Evolutionary conservation across 1,140 invertebrate species (phyloP), one percentile per base, ranked within the genome.

Genomic region (Achroia grisella): DNA sequence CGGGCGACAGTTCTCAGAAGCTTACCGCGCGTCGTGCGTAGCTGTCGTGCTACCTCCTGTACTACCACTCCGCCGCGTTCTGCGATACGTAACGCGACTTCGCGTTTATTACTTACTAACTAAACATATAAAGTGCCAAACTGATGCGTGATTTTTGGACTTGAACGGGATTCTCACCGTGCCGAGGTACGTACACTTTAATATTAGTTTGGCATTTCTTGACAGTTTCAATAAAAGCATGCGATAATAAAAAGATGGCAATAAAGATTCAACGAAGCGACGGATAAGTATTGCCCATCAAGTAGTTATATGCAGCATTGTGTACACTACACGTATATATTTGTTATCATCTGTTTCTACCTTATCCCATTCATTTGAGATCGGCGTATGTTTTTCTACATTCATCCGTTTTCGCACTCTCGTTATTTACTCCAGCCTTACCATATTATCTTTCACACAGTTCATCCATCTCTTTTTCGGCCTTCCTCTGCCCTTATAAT

Each of bases 211-310:
- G 37, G 5, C 29, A 35, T 39, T 48, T 43, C 31, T 37, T 48
- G 28, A 54, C 43, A 46, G 43, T 57, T 55, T 49, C 45, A 58
- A 66, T 63, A 60, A 67, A 62, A 53, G 44, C 48, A 31, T 51
- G 44, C 41, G 51, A 57, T 53, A 66, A 41, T 70, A 59, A 64
- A 69, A 61, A 45, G 44, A 64, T 40, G 40, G 55, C 50, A 59
- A 64, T 71, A 71, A 71, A 71, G 53, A 58, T 62, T 62, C 56
- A 35, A 35, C 33, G 17, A 23, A 23, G 17, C 17, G 17, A 23
- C 32, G 33, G 50, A 56, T 46, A 59, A 48, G 42, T 42, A 48
- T 23, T 44, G 31, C 37, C 46, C 46, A 48, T 54, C 46, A 53
- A 53, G 43, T 23, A 30, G 11, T 52, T 41, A 40, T 23, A 13